phyloP scores from a whole-genome alignment of 1,140 invertebrate genomes.

The Dendroctonus valens region DNA sequence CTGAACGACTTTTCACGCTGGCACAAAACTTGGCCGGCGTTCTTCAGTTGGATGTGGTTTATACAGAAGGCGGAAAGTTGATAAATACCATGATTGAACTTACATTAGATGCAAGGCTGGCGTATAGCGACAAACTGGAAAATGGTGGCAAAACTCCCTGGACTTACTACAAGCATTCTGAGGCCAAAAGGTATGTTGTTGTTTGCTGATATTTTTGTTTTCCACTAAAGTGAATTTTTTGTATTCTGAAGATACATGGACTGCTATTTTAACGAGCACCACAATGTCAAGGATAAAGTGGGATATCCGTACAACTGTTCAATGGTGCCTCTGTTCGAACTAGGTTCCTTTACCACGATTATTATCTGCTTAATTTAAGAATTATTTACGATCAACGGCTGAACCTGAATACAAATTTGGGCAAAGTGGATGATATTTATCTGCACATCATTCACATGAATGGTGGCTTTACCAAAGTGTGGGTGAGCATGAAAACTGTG shows the following conservation, averaged over 20 bases:
- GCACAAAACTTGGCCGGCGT: constrained; percentile 97
- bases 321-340: constrained; percentile 90
- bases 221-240: background rate
- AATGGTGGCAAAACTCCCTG: constrained; percentile 66
- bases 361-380: constrained; percentile 92
- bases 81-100: constrained; percentile 58
- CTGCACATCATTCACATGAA: constrained; percentile 59
- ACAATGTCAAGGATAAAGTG: constrained; percentile 56
- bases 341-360: constrained; percentile 97
- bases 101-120: constrained; percentile 81
- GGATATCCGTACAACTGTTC: constrained; percentile 86
- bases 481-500: constrained; percentile 92
- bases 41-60: constrained; percentile 78
- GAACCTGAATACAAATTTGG: constrained; percentile 70
- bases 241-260: constrained; percentile 60
- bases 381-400: constrained; percentile 72
- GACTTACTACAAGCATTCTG: constrained; percentile 76
- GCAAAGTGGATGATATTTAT: constrained; percentile 76
- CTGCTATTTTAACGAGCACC: constrained; percentile 62
- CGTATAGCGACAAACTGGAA: constrained; percentile 76
- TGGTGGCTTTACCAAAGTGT: constrained; percentile 98
- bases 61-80: constrained; percentile 57
- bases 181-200: constrained; percentile 63
- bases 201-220: background rate
- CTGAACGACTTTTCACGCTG: constrained; percentile 89